Evolutionary conservation across 1,140 invertebrate genomes (phyloP).

Genomic region (Sminthurides bifidus): DNA sequence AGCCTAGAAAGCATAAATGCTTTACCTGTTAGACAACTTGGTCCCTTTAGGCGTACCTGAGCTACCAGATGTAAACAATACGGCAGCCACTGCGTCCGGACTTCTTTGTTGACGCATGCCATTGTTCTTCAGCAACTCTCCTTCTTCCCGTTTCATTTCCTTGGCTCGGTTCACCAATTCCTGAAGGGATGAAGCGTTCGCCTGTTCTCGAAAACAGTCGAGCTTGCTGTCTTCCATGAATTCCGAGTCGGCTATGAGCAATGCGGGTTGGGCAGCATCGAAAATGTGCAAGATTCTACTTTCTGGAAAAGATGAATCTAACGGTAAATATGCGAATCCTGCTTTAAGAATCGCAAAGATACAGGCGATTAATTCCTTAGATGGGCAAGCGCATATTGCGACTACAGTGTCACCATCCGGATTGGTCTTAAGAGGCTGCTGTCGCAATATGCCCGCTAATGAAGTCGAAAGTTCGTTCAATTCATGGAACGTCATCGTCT

Average conservation of each 20-base stretch:
- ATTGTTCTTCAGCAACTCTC: background rate
- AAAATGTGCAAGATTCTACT: constrained; percentile 62
- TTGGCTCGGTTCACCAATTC: background rate
- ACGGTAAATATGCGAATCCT: constrained; percentile 66
- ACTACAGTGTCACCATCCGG: constrained; percentile 34
- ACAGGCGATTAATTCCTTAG: constrained; percentile 52
- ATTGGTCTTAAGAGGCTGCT: no score
- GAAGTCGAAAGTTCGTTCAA: no score
- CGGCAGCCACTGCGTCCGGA: constrained; percentile 45
- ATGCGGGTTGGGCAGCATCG: constrained; percentile 30
- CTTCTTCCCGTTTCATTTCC: background rate
- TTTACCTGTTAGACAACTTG: constrained; percentile 59
- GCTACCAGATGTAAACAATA: constrained; percentile 86
- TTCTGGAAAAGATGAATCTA: constrained; percentile 62
- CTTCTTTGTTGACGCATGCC: background rate
- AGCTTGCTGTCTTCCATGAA: constrained; percentile 13
- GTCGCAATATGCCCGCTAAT: no score
- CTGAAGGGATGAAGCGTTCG: background rate
- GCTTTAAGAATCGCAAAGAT: constrained; percentile 65
- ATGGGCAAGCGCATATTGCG: constrained; percentile 61
- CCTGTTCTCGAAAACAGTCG: background rate
- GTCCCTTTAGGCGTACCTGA: constrained; percentile 88
- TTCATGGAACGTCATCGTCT: no score
- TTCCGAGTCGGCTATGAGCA: constrained; percentile 28
- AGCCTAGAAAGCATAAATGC: no score